These are phyloP conservation scores for Sipha flava DNA, from an alignment of 1,140 invertebrate genomes.

Conservation along the genomic window DNA sequence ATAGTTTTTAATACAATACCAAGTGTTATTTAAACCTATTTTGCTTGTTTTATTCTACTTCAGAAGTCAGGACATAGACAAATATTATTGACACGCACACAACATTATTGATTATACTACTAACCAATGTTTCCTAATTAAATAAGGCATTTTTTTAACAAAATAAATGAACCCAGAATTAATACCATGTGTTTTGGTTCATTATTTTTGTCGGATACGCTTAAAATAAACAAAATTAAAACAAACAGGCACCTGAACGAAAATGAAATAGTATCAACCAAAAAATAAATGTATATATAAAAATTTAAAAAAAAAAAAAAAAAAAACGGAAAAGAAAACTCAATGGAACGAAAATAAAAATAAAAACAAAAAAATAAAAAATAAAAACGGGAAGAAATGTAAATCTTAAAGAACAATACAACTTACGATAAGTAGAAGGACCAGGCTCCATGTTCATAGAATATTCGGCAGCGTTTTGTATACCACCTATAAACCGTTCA, in stretches of 20 bases:
- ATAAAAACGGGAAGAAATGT: slow-evolving; percentile 5
- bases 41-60: slow-evolving; percentile 21
- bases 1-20: slow-evolving; percentile 10
- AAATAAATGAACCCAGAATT: slow-evolving; percentile 19
- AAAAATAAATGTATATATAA: not conserved
- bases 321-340: slow-evolving; percentile 19
- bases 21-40: slow-evolving; percentile 7
- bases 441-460: slow-evolving; percentile 32
- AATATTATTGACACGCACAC: slow-evolving; percentile 30
- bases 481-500: slow-evolving; percentile 32
- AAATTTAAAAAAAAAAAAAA: not conserved
- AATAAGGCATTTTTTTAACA: not conserved
- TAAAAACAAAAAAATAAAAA: slow-evolving; percentile 6
- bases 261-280: slow-evolving; percentile 32
- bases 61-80: not conserved
- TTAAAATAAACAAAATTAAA: slow-evolving; percentile 31
- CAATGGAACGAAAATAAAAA: slow-evolving; percentile 26
- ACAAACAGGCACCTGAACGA: slow-evolving; percentile 30
- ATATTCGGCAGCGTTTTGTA: slow-evolving; percentile 33
- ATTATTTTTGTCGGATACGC: slow-evolving; percentile 32
- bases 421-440: slow-evolving; percentile 33
- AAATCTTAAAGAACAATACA: slow-evolving; percentile 30
- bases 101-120: slow-evolving; percentile 19
- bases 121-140: slow-evolving; percentile 16
- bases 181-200: slow-evolving; percentile 8